A percentile compares a stretch with the other conserved stretches of the same genome.
Evolutionary conservation across 2,888 invertebrate genomes (phyloP).

Genomic region (Neoitamus cyanurus): DNA sequence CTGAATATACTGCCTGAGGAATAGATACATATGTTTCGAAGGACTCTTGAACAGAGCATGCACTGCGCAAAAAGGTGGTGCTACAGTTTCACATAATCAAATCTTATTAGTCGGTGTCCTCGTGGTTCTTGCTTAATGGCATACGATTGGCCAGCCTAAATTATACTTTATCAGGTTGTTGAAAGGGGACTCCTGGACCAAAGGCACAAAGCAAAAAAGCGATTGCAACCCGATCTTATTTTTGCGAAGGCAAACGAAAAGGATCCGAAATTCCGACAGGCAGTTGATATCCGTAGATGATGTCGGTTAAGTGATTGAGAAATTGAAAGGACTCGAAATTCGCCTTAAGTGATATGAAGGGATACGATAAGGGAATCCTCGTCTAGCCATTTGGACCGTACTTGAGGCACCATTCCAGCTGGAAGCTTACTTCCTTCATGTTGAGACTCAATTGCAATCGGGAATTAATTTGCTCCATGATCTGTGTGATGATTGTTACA

Average conservation of each 20-base stretch:
- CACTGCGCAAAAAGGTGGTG: not conserved
- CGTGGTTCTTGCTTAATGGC: not conserved
- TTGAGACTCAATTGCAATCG: conserved; percentile 6
- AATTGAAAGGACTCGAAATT: conserved; percentile 34
- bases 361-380: conserved; percentile 8
- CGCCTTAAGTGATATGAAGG: conserved; percentile 33
- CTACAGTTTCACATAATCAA: conserved; percentile 23
- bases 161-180: conserved; percentile 13
- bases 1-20: not conserved
- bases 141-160: conserved; percentile 28
- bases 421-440: not conserved
- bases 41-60: not conserved
- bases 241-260: conserved; percentile 25
- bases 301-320: conserved; percentile 38
- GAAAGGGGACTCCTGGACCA: not conserved
- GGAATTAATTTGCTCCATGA: conserved; percentile 37
- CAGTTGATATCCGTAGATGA: conserved; percentile 32
- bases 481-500: conserved; percentile 37
- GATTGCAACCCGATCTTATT: conserved; percentile 24
- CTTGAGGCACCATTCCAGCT: conserved; percentile 15
- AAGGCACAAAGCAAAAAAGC: not conserved
- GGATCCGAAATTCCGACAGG: conserved; percentile 26
- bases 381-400: conserved; percentile 15
- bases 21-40: not conserved
- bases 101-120: not conserved